Evolutionary conservation across 2,888 invertebrate genomes (phyloP), one percentile per base, ranked within the genome.

Genomic region (Seladonia tumulorum): DNA sequence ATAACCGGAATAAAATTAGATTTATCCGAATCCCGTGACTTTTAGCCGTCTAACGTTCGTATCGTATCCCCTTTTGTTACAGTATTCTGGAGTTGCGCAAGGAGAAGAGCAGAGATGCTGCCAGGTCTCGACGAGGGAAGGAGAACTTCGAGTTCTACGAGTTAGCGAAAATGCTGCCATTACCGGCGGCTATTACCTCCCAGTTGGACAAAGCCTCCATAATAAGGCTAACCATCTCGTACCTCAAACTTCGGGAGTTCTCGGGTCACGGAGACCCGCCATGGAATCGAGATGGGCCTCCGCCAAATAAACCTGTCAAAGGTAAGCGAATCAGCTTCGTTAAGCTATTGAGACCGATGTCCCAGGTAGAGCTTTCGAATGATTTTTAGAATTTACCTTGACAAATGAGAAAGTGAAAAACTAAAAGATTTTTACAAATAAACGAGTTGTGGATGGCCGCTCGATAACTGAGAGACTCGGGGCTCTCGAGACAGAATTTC

Each of bases 71-170:
- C 75, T 76, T 76, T 72, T 77, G 87, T 97, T 97, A 95, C 97
- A 99, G 99, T 95, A 98, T 99, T 94, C 96, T 99, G 95, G 99
- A 99, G 95, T 96, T 99, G 86, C 97, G 99, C 89, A 99, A 99
- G 96, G 99, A 99, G 95, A 99, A 99, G 95, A 98, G 98, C 90
- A 96, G 99, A 92, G 99, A 99, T 95, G 99, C 99, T 70, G 99
- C 99, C 10, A 96, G 99, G 87, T 98, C 98, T 18, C 96, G 99
- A 78, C 96, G 99, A 63, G 98, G 99, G 86, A 98, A 99, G 94
- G 99, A 99, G 95, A 99, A 99, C 96, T 98, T 97, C 95, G 99
- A 99, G 96, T 99, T 99, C 96, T 98, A 99, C 95, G 98, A 99
- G 96, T 96, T 99, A 95, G 99, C 99, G 88, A 98, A 98, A 96